Evolutionary conservation across 2,113 vertebrate species (phyloP).

Genomic region (Carollia perspicillata): DNA sequence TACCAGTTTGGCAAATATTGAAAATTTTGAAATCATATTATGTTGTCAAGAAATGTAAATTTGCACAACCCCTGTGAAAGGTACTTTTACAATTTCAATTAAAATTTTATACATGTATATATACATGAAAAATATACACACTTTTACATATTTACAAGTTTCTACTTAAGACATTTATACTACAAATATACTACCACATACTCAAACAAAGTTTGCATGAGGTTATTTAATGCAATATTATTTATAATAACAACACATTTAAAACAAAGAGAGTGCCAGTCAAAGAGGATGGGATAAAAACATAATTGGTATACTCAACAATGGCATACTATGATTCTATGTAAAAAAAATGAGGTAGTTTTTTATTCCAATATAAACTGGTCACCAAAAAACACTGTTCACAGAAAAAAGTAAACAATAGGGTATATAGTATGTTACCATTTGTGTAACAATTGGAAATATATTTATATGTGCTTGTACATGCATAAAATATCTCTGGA

Average conservation of each 20-base stretch:
- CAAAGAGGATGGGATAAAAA: background rate
- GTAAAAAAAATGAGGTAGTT: background rate
- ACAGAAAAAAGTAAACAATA: background rate
- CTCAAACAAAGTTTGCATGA: background rate
- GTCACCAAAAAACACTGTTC: background rate
- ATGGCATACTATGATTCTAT: background rate
- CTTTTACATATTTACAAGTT: background rate
- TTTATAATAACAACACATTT: background rate
- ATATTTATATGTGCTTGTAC: background rate
- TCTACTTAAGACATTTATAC: background rate
- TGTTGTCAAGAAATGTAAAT: background rate
- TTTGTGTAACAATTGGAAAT: background rate
- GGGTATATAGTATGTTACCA: background rate
- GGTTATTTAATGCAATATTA: background rate
- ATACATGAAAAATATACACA: background rate
- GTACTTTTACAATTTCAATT: background rate
- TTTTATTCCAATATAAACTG: background rate
- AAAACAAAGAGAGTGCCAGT: background rate
- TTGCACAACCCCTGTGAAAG: background rate
- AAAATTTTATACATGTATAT: background rate
- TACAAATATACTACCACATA: background rate
- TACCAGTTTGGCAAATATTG: background rate
- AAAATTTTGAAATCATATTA: background rate
- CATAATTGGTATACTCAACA: background rate
- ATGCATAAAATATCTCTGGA: background rate